phyloP scores from a whole-genome alignment of 2,797 vertebrate genomes.

The Cossypha heuglini region DNA sequence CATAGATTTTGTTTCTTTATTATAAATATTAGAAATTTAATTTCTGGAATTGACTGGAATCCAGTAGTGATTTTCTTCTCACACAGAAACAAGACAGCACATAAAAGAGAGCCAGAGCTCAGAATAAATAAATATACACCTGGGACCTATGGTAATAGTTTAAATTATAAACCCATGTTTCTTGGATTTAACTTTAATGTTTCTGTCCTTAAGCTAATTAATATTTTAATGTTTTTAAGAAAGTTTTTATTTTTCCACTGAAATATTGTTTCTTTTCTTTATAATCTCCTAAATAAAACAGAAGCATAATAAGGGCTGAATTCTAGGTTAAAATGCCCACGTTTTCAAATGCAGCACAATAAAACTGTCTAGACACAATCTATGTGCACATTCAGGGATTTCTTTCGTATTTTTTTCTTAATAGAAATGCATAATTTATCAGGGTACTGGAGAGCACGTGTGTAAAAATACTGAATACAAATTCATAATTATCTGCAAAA shows the following conservation, averaged over 20 bases:
- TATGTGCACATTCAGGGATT: background rate
- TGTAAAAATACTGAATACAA: background rate
- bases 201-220: background rate
- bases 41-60: background rate
- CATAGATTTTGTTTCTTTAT: background rate
- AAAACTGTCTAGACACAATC: background rate
- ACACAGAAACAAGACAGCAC: background rate
- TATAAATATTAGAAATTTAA: background rate
- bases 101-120: background rate
- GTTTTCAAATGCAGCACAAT: background rate
- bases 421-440: background rate
- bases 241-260: background rate
- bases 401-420: background rate
- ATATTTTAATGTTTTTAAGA: background rate
- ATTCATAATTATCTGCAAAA: background rate
- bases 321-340: background rate
- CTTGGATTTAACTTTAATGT: background rate
- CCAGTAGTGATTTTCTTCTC: background rate
- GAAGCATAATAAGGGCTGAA: background rate
- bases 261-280: background rate
- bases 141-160: background rate
- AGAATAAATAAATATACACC: background rate
- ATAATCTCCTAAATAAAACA: background rate
- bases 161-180: background rate
- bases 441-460: background rate